Evolutionary conservation across 2,113 vertebrate genomes (phyloP).

Genomic region (Apaloderma vittatum): DNA sequence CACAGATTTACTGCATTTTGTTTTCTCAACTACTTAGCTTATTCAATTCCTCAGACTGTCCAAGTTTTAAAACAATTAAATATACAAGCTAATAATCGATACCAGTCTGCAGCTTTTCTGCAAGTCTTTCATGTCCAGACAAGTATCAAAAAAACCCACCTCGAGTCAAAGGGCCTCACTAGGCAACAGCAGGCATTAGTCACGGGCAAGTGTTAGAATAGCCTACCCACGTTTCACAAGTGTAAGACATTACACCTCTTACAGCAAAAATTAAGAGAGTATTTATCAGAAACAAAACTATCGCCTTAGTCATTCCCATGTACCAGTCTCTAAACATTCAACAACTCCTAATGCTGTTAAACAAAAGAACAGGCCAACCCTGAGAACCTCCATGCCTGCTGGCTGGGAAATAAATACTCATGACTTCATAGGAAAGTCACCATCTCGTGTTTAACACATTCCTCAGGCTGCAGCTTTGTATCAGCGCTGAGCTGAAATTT

Average conservation of each 20-base stretch:
- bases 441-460: background rate
- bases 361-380: background rate
- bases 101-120: background rate
- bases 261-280: background rate
- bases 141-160: background rate
- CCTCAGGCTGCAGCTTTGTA: background rate
- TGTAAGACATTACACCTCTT: background rate
- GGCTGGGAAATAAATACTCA: background rate
- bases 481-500: background rate
- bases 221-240: background rate
- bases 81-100: background rate
- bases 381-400: accelerated
- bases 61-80: background rate
- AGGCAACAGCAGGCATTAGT: background rate
- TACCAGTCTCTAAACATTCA: background rate
- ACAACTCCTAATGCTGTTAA: background rate
- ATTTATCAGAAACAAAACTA: background rate
- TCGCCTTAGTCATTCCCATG: background rate
- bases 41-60: background rate
- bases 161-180: background rate
- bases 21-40: background rate
- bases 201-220: background rate
- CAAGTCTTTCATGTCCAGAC: conserved; percentile 34
- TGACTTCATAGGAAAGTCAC: background rate
- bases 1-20: background rate